Percentiles rank a stretch among this genome's conserved stretches.
Conservation (phyloP, 2,797 vertebrate genomes). For the Rhynchotus rufescens region DNA sequence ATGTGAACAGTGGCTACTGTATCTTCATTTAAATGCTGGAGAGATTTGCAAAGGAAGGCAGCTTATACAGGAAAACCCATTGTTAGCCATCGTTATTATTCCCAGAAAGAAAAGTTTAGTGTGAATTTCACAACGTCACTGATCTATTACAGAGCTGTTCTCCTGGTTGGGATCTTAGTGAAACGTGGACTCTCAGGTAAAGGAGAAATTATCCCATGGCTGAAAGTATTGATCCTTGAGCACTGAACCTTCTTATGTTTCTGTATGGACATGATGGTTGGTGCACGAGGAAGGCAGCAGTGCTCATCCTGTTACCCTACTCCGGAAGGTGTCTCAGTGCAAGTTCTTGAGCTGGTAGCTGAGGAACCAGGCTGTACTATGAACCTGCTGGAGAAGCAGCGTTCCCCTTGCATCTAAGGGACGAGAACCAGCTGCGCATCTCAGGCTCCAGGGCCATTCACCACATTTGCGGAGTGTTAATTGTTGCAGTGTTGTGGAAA, state of each 20-base stretch:
- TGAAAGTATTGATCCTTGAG: not conserved
- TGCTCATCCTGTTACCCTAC: not conserved
- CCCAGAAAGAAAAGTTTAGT: constrained; percentile 45
- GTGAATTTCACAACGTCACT: constrained; percentile 25
- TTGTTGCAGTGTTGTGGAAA: not conserved
- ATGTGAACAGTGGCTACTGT: constrained; percentile 53
- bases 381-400: not conserved
- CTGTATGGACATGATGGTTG: not conserved
- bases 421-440: not conserved
- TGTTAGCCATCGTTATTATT: constrained; percentile 48
- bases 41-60: constrained; percentile 51
- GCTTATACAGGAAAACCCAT: constrained; percentile 49
- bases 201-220: constrained; percentile 55
- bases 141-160: not conserved
- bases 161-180: not conserved
- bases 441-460: not conserved
- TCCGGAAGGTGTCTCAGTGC: not conserved
- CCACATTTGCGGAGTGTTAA: not conserved
- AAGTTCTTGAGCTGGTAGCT: not conserved
- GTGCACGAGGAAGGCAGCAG: not conserved
- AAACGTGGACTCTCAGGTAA: rapidly evolving
- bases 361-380: not conserved
- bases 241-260: not conserved
- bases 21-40: constrained; percentile 62
- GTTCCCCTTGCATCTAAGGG: not conserved